Percentiles rank a stretch among this genome's conserved stretches.
Conservation (phyloP, 2,113 vertebrate genomes). For the Xerus inauris region DNA sequence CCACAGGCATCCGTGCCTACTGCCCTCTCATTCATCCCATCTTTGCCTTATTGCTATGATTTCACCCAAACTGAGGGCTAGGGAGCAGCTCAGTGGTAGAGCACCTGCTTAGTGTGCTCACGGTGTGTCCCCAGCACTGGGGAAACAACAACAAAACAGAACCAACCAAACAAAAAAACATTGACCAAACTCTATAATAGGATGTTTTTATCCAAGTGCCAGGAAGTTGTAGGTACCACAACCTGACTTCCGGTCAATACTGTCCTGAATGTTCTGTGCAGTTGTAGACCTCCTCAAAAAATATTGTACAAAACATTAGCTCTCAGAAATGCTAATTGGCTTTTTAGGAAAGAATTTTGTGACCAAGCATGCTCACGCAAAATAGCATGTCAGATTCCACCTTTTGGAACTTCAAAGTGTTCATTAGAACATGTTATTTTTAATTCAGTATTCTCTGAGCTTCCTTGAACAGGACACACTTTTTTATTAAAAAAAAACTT, state of each 20-base stretch:
- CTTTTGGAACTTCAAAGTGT: not conserved
- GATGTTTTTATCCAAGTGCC: not conserved
- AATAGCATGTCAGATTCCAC: not conserved
- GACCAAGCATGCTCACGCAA: not conserved
- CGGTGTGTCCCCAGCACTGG: not conserved
- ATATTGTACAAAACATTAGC: not conserved
- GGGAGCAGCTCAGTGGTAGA: not conserved
- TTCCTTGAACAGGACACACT: not conserved
- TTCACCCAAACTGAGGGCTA: not conserved
- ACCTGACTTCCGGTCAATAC: not conserved
- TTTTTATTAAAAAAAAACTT: not conserved
- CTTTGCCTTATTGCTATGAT: not conserved
- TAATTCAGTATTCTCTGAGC: not conserved
- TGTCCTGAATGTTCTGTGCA: not conserved
- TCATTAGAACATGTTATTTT: not conserved
- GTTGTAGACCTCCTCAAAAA: not conserved
- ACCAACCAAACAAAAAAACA: too few relatives aligned
- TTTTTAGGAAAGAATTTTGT: not conserved
- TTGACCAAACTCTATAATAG: not conserved
- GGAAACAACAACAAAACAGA: not conserved
- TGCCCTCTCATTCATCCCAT: accelerated
- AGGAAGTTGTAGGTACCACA: not conserved
- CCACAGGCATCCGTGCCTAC: accelerated
- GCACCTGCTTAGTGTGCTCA: not conserved
- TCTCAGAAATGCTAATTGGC: not conserved